Conservation (phyloP, 2,888 invertebrate species). For the Euclidia mi region DNA sequence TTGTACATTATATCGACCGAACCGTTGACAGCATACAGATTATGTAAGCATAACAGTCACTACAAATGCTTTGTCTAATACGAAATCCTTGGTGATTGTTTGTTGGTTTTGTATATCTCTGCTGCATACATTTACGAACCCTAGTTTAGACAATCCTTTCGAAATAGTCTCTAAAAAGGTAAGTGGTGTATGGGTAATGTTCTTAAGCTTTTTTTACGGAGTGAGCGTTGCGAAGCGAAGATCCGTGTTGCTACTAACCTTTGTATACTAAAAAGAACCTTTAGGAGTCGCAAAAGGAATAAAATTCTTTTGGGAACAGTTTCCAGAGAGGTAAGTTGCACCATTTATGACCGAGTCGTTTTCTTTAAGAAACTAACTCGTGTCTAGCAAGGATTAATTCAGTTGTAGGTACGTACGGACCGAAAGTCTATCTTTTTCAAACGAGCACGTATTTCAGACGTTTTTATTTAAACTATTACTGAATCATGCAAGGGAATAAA, state of each 20-base stretch:
- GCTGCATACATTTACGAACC: neutral
- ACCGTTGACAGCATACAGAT: too few relatives aligned
- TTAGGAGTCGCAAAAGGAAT: constrained; percentile 48
- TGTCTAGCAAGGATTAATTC: constrained; percentile 7
- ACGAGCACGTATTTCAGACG: neutral
- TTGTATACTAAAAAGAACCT: constrained; percentile 50
- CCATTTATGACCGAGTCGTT: constrained; percentile 34
- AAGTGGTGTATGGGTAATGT: constrained; percentile 20
- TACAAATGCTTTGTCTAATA: too few relatives aligned
- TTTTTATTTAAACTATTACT: neutral
- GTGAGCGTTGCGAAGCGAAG: constrained; percentile 54
- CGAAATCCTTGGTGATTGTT: too few relatives aligned
- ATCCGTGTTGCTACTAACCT: constrained; percentile 57
- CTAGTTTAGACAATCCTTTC: constrained; percentile 16
- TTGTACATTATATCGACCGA: too few relatives aligned
- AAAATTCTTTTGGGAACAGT: constrained; percentile 49
- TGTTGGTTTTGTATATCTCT: neutral
- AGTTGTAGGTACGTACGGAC: neutral
- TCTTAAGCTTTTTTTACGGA: too few relatives aligned
- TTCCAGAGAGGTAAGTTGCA: constrained; percentile 5
- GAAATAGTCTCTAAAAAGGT: constrained; percentile 14
- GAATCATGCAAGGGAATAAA: too few relatives aligned
- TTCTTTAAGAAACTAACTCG: constrained; percentile 10
- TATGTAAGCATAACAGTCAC: too few relatives aligned
- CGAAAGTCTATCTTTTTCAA: neutral